These are phyloP conservation scores for Diabrotica balteata DNA, from an alignment of 2,888 invertebrate species.

Conservation along the genomic window DNA sequence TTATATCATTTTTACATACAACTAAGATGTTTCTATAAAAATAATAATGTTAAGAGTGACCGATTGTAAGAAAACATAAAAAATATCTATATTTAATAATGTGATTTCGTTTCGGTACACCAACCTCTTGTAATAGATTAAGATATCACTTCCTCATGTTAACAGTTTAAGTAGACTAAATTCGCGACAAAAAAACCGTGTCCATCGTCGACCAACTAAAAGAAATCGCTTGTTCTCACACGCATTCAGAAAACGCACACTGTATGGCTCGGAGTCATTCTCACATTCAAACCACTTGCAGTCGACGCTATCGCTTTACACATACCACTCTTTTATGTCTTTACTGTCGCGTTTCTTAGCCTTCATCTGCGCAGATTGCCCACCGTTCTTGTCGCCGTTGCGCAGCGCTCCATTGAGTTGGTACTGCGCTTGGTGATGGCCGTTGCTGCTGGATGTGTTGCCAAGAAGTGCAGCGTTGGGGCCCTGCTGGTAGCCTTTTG, in stretches of 20 bases:
- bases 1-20: too few relatives aligned
- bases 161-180: slow-evolving; percentile 17
- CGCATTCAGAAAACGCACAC: slow-evolving; percentile 29
- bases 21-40: too few relatives aligned
- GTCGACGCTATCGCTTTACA: slow-evolving; percentile 64
- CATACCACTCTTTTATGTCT: slow-evolving; percentile 97
- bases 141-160: slow-evolving; percentile 42
- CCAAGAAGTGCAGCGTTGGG: slow-evolving; percentile 79
- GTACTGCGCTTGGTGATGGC: slow-evolving; percentile 62
- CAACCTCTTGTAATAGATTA: slow-evolving; percentile 22
- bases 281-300: slow-evolving; percentile 16
- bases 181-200: slow-evolving; percentile 21
- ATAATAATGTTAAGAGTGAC: too few relatives aligned
- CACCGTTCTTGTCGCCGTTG: slow-evolving; percentile 60
- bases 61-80: too few relatives aligned
- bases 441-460: slow-evolving; percentile 62
- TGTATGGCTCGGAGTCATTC: slow-evolving; percentile 56
- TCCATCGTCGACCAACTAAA: slow-evolving; percentile 1
- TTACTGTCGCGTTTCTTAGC: slow-evolving; percentile 78
- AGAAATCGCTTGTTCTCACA: neutral
- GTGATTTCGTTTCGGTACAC: slow-evolving; percentile 1
- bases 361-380: slow-evolving; percentile 53
- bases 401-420: slow-evolving; percentile 64
- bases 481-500: slow-evolving; percentile 76
- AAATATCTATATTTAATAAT: too few relatives aligned